phyloP scores from a whole-genome alignment of 30 jellyfish, hydroid and myxozoan genomes.

The Catostylus mosaicus region DNA sequence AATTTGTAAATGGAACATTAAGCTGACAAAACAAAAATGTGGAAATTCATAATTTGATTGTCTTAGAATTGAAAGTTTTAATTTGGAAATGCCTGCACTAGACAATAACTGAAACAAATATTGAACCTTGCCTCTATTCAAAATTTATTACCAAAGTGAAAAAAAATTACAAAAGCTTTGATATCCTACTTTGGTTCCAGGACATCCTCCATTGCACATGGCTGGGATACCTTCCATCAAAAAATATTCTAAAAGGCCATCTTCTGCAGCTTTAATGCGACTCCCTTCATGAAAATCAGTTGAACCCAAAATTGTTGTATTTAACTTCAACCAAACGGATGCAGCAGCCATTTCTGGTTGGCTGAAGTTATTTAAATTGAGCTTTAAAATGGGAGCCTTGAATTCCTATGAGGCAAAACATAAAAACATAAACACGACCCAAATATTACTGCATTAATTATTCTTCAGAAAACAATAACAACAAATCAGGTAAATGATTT shows the following conservation, averaged over 20 bases:
- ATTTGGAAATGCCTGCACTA: too few relatives aligned
- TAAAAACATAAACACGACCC: not conserved
- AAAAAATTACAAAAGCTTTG: too few relatives aligned
- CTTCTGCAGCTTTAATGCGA: constrained; percentile 45
- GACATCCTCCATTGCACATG: constrained; percentile 16
- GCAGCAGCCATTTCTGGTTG: constrained; percentile 50
- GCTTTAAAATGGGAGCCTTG: constrained; percentile 25
- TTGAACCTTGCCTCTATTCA: too few relatives aligned
- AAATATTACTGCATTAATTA: not conserved
- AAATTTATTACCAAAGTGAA: not conserved
- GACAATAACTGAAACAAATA: too few relatives aligned
- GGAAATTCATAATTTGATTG: too few relatives aligned
- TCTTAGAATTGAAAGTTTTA: too few relatives aligned
- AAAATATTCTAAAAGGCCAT: constrained; percentile 43
- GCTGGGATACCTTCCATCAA: constrained; percentile 46
- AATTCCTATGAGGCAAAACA: constrained; percentile 6
- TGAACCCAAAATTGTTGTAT: constrained; percentile 24
- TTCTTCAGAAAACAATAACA: not conserved
- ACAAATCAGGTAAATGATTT: not conserved
- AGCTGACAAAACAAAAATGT: too few relatives aligned
- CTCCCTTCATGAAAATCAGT: constrained; percentile 49
- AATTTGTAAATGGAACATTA: too few relatives aligned
- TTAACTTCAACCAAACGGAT: constrained; percentile 36
- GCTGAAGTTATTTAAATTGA: not conserved
- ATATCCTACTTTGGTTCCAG: constrained; percentile 20